Base-by-base conservation (phyloP, 2,888 invertebrate genomes). In the Meteorus cinctellus region DNA sequence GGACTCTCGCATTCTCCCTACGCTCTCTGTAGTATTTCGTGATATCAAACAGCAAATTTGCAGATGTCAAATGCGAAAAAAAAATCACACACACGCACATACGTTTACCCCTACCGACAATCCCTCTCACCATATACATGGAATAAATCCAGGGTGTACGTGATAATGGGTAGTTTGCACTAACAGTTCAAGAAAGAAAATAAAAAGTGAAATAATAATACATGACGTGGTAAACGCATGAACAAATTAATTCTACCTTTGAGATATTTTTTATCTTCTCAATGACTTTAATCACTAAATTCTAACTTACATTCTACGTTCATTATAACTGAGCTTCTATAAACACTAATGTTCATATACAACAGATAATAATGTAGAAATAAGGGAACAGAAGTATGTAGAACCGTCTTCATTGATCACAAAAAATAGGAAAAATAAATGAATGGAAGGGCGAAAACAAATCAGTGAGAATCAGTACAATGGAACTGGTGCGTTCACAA, bases 1-100 rank as follows among this genome's bases (percentile, higher is more conserved):
- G 68, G 16, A 65, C 74, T 62, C 59, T 73, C 76, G 72, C 72
- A 75, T 79, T 24, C 65, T 75, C 41, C 63, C 62, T 16, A 24
- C 55, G 31, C n/a, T 59, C 34, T 55, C 55, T 60, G 29, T 75
- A 27, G 59, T 27, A 31, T 62, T 55, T 8, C 55, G n/a, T 55
- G 19, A 55, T 55, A 55, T 55, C 19, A 55, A 55, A 55, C 55
- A 55, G 19, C 55, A 19, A 55, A 55, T 55, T 55, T 55, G 19
- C 19, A 55, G 55, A 55, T 19, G 55, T 55, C 55, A 55, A 55
- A 55, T 55, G 19, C 55, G 55, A 55, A 55, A 19, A 34, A 55
- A 19, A 55, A 55, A 55, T 19, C 55, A 55, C 48, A 48, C 45
- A 45, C n/a, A 55, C 19, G 19, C 19, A 19, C 34, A 24, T 36